These are phyloP conservation scores for Lemur catta DNA, from an alignment of 2,797 vertebrate species.

Conservation along the genomic window DNA sequence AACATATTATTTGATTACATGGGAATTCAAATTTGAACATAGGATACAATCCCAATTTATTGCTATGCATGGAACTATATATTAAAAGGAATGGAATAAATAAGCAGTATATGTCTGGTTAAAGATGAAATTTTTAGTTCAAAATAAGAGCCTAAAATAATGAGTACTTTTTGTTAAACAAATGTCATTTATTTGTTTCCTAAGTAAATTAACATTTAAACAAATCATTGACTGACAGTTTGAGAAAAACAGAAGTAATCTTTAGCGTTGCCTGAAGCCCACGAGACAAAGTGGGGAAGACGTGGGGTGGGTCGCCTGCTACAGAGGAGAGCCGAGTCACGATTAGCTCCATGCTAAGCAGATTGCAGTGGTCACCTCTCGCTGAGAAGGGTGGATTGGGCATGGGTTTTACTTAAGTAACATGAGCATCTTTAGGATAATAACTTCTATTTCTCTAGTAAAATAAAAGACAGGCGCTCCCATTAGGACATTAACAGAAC, in stretches of 20 bases:
- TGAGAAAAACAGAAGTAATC: background rate
- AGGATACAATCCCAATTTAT: background rate
- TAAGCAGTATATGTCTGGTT: background rate
- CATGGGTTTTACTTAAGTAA: background rate
- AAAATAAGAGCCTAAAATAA: background rate
- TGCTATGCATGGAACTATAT: background rate
- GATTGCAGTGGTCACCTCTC: background rate
- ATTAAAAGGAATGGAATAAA: background rate
- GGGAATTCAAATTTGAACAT: background rate
- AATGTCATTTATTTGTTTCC: background rate
- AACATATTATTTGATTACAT: background rate
- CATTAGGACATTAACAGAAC: background rate
- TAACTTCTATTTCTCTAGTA: background rate
- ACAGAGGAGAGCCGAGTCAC: background rate
- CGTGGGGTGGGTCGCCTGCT: rapidly evolving
- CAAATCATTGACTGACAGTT: background rate
- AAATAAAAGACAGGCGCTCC: background rate
- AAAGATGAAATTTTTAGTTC: background rate
- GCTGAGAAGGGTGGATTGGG: background rate
- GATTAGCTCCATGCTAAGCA: background rate
- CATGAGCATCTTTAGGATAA: background rate
- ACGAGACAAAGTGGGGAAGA: background rate
- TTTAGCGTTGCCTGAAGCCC: background rate
- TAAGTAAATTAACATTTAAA: background rate
- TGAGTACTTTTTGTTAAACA: background rate